Conservation (phyloP, 2,888 invertebrate species). For the Ceraclea dissimilis region DNA sequence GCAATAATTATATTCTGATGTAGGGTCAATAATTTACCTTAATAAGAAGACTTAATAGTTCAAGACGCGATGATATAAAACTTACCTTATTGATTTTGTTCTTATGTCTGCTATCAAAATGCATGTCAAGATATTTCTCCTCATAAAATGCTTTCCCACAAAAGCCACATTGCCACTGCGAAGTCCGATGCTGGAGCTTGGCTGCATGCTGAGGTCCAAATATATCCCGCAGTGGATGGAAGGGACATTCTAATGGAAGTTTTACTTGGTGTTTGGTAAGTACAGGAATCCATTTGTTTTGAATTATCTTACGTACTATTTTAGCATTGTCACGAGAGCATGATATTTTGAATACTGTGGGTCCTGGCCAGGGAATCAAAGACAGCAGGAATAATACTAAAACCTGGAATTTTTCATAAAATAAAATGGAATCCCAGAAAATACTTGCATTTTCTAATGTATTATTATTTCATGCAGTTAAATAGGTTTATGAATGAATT, state of each 20-base stretch:
- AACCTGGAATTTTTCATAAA: conserved; percentile 63
- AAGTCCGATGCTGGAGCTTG: conserved; percentile 76
- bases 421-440: too few relatives aligned
- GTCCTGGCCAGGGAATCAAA: conserved; percentile 82
- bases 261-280: conserved; percentile 82
- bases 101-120: conserved; percentile 84
- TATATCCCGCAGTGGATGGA: conserved; percentile 80
- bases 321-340: conserved; percentile 85
- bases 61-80: not conserved
- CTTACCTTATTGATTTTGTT: conserved; percentile 73
- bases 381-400: conserved; percentile 73
- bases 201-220: conserved; percentile 81
- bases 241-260: conserved; percentile 81
- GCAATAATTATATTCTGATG: not conserved
- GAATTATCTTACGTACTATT: conserved; percentile 78
- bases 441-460: not conserved
- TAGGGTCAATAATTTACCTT: too few relatives aligned
- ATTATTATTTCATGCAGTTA: not conserved
- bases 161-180: conserved; percentile 85
- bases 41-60: not conserved
- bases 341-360: conserved; percentile 77
- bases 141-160: conserved; percentile 90
- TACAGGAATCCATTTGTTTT: conserved; percentile 87
- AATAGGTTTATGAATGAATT: too few relatives aligned
- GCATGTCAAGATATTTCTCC: conserved; percentile 77